Percentiles rank a stretch among this genome's conserved stretches.
Evolutionary conservation across 2,888 invertebrate species (phyloP).

Genomic region (Aproaerema taeniolella): DNA sequence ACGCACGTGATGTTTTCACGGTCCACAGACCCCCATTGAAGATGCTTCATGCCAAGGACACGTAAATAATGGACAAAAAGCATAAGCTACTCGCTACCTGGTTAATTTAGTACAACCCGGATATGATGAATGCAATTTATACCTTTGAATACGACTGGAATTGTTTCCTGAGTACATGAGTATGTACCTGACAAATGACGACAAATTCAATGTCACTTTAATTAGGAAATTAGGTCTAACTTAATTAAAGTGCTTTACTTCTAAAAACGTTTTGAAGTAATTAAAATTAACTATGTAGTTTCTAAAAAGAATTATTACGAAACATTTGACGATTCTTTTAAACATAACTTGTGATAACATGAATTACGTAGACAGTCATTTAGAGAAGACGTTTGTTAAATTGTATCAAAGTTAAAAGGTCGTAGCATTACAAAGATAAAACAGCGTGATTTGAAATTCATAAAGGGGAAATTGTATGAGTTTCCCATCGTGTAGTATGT

Average conservation of each 20-base stretch:
- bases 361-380: too few species aligned
- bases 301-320: too few species aligned
- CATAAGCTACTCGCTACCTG: constrained; percentile 26
- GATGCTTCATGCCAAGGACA: constrained; percentile 50
- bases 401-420: too few species aligned
- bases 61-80: constrained; percentile 38
- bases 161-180: constrained; percentile 23
- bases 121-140: constrained; percentile 29
- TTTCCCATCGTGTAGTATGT: constrained; percentile 32
- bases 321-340: too few species aligned
- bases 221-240: background rate
- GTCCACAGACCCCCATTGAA: constrained; percentile 46
- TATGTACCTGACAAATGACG: background rate
- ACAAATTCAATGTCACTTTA: background rate
- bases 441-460: too few species aligned
- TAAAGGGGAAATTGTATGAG: constrained; percentile 40
- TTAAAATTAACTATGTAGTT: too few species aligned
- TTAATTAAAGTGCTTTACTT: background rate
- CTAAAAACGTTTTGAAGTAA: background rate
- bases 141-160: constrained; percentile 15
- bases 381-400: too few species aligned
- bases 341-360: too few species aligned
- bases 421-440: too few species aligned
- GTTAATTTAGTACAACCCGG: constrained; percentile 29
- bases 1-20: constrained; percentile 50